Base-by-base conservation (phyloP, 2,113 vertebrate genomes). In the Hippoglossus stenolepis region DNA sequence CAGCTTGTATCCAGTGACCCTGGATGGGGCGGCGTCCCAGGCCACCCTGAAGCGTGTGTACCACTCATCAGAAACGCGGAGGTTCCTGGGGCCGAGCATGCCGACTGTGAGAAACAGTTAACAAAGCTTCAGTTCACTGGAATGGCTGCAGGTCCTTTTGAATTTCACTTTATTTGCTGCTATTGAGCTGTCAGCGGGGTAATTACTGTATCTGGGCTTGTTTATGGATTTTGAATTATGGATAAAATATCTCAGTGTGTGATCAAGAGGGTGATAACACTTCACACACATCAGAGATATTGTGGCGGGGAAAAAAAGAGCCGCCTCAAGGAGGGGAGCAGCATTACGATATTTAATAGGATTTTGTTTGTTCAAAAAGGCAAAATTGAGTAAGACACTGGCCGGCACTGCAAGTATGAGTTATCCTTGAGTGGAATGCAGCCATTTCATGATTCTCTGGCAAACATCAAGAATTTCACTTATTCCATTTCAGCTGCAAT, bases 21-120 rank as follows among this genome's bases (percentile, higher is more conserved):
- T 96, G 56, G 97, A 96, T 5, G 97, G 96, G 28, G 95, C 96
- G 10, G 97, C 89, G 81, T 99, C 98, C 98, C 98, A 99, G 74
- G 97, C 95, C 71, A 98, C 98, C 77, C 95, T 95, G 94, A 99
- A 99, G 80, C 98, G 95, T 15, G 98, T 99, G 85, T 99, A 99
- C 97, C 97, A 99, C 83, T 99, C 98, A 69, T 99, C 98, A 45
- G 97, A 96, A 76, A 99, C 96, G 38, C 94, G 96, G 68, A 99
- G 96, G 89, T 99, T 99, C 85, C 96, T 96, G 69, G 98, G 98
- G 43, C 95, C 96, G 70, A 97, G 93, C 65, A 99, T 93, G 51
- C 96, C 97, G 90, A 96, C 98, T 99, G 75, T 58, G 89, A 56
- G 79, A 54, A 18, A 72, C 18, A 75, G 67, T 28, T 51, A 47